Conservation (phyloP, 2,888 invertebrate species). For the Trissonchulus latispiculum region DNA sequence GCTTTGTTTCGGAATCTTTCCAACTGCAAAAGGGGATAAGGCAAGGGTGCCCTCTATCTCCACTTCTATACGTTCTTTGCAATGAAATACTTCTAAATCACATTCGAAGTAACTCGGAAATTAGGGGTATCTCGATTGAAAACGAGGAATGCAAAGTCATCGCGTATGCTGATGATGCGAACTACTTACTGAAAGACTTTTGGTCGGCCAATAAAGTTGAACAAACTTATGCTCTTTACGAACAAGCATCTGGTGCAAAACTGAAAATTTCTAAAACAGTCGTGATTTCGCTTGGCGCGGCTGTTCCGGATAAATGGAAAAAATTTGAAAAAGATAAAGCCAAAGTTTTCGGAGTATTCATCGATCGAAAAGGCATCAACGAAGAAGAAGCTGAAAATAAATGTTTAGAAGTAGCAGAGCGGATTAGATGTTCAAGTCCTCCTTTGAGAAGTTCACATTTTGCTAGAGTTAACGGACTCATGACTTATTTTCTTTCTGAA, state of each 20-base stretch:
- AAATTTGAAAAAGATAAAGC: too few species aligned
- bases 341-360: too few species aligned
- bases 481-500: too few species aligned
- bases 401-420: too few species aligned
- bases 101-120: not conserved
- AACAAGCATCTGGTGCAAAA: not conserved
- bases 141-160: not conserved
- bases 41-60: not conserved
- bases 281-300: too few species aligned
- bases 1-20: not conserved
- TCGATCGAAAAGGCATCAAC: too few species aligned
- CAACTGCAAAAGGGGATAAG: not conserved
- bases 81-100: not conserved
- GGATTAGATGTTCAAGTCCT: too few species aligned
- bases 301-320: too few species aligned
- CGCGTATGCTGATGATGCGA: slow-evolving; percentile 10
- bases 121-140: not conserved
- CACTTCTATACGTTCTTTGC: not conserved
- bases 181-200: not conserved
- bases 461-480: too few species aligned
- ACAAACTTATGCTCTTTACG: not conserved
- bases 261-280: not conserved
- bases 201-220: not conserved
- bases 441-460: too few species aligned
- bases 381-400: too few species aligned